These are phyloP conservation scores for Formica selysi DNA, from an alignment of 1,140 invertebrate genomes.

Conservation along the genomic window DNA sequence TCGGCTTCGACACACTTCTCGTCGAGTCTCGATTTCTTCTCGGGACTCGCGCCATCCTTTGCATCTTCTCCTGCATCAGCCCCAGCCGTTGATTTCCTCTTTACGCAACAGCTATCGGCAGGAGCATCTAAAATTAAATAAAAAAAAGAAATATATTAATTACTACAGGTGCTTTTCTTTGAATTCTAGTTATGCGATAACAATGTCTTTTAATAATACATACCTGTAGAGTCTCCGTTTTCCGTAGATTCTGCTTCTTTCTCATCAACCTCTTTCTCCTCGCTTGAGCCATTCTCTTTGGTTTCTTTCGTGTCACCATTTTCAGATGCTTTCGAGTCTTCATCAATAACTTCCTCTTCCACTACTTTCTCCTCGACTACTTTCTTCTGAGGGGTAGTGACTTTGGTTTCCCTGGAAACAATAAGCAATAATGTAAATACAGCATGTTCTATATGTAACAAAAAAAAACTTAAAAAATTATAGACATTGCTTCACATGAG, in stretches of 20 bases:
- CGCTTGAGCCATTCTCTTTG: constrained; percentile 86
- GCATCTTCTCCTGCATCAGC: constrained; percentile 86
- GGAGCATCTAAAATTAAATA: constrained; percentile 79
- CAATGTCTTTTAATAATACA: not conserved
- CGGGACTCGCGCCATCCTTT: constrained; percentile 88
- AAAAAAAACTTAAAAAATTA: too few relatives aligned
- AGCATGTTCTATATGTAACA: not conserved
- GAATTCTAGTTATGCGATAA: not conserved
- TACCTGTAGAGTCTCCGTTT: constrained; percentile 87
- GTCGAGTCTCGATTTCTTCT: constrained; percentile 91
- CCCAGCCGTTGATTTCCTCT: constrained; percentile 90
- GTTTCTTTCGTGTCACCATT: constrained; percentile 84
- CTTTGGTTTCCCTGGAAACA: constrained; percentile 85
- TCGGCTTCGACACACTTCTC: constrained; percentile 88
- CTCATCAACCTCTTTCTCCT: constrained; percentile 85
- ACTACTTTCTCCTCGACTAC: constrained; percentile 83
- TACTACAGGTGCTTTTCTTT: constrained; percentile 12
- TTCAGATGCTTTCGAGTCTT: constrained; percentile 84
- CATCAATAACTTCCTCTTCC: constrained; percentile 78
- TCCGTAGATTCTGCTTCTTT: constrained; percentile 88
- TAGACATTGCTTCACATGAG: too few relatives aligned
- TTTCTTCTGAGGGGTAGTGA: constrained; percentile 87
- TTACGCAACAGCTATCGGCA: constrained; percentile 87
- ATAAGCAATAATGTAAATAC: not conserved
- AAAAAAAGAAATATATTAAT: constrained; percentile 65